Base-by-base conservation (phyloP, 2,113 vertebrate species). In the Bujurquina vittata region DNA sequence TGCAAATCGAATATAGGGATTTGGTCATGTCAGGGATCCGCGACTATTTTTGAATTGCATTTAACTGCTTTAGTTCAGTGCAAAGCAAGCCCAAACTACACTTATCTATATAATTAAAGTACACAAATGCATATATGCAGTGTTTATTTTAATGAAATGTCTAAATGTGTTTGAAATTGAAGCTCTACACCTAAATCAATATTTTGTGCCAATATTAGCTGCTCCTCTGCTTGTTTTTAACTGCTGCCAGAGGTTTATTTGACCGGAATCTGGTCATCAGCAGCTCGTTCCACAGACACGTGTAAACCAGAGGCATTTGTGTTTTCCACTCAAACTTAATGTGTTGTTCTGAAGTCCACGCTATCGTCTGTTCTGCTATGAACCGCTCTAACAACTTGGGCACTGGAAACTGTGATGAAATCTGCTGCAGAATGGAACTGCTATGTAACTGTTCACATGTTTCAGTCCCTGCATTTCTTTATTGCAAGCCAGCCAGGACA, bases 121-220 rank as follows among this genome's bases (percentile, higher is more conserved):
- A 52, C 0, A 52, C 0, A 52, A 52, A 52, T 52, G 10, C 23
- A n/a, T 31, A 52, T 18, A 20, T 52, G 17, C 12, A 49, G 9
- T 69, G 43, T 31, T 31, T 52, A 31, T 52, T 52, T 72, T 23
- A 29, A 49, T 15, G 46, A 69, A 49, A 54, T 12, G 1, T 69
- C 17, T 54, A 20, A 3, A 4, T 10, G 54, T n/a, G 20, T 55
- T 55, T 55, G 20, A 55, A 3, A 5, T 55, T 9, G 4, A 55
- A 55, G 22, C 0, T 14, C 17, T 20, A 69, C 31, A 46, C 20
- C 23, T 29, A 52, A 31, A 69, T 52, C 23, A 52, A 17, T 0
- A 10, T 12, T 0, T 6, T 12, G 65, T 69, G 43, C 22, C 46
- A 15, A 15, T 0, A 46, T 46, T 18, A 31, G 7, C 43, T 72